Percentiles rank a stretch among this genome's conserved stretches.
Conservation (phyloP, 2,113 vertebrate genomes). For the Phylloscopus trochilus region DNA sequence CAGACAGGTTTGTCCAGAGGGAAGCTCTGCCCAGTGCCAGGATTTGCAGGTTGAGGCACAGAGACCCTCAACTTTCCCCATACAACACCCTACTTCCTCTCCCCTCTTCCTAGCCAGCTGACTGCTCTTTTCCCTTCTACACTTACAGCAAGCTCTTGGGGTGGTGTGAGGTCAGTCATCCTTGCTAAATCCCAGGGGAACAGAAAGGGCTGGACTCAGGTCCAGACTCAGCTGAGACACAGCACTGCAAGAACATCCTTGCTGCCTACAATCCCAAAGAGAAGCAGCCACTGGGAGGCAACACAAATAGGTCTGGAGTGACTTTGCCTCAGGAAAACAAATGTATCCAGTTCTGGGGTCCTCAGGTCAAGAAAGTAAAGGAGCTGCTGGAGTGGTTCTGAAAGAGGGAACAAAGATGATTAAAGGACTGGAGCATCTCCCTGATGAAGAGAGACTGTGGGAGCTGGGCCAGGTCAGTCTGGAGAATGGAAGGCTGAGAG, state of each 20-base stretch:
- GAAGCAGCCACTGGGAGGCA: background rate
- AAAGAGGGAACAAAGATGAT: background rate
- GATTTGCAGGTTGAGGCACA: background rate
- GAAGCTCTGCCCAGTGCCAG: background rate
- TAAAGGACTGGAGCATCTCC: background rate
- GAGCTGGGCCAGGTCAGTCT: background rate
- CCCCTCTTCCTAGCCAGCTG: background rate
- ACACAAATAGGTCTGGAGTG: rapidly evolving
- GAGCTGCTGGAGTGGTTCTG: background rate
- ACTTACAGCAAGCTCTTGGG: background rate
- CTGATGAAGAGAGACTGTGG: background rate
- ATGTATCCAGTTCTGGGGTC: background rate
- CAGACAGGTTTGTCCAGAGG: background rate
- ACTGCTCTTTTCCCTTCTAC: background rate
- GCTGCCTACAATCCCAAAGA: background rate
- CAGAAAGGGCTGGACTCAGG: background rate
- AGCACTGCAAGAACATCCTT: rapidly evolving
- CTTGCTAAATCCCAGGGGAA: background rate
- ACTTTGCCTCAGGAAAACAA: background rate
- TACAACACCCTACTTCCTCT: background rate
- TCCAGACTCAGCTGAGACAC: background rate
- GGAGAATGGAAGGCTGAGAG: background rate
- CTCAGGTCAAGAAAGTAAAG: background rate
- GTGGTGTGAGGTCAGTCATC: background rate
- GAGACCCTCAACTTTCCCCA: background rate